Percentiles rank a stretch among this genome's conserved stretches.
Evolutionary conservation across 2,113 vertebrate species (phyloP).

Genomic region (Nymphicus hollandicus): DNA sequence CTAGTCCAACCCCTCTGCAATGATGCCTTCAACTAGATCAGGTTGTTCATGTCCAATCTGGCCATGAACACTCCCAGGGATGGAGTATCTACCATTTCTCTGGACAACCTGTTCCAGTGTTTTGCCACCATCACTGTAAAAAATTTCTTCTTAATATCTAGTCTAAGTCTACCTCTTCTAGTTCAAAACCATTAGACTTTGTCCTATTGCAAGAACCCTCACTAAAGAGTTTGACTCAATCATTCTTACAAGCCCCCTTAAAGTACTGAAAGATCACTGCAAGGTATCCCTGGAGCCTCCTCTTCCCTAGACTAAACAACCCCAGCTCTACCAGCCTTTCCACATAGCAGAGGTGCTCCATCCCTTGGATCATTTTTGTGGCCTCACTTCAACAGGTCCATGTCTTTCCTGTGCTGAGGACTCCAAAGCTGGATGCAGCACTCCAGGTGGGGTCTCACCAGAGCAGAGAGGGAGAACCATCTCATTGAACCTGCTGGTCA

Average conservation of each 20-base stretch:
- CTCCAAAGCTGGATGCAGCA: neutral
- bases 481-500: neutral
- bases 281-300: neutral
- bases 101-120: neutral
- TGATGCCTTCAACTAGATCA: neutral
- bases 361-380: neutral
- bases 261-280: neutral
- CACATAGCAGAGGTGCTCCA: accelerated
- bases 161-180: neutral
- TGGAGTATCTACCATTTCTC: too few species aligned
- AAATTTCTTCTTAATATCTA: neutral
- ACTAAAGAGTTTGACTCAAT: neutral
- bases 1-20: neutral
- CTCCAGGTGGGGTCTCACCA: neutral
- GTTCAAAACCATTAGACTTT: neutral
- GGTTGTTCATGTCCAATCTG: neutral
- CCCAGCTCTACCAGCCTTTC: accelerated
- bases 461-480: neutral
- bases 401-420: neutral
- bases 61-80: neutral
- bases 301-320: neutral
- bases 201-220: neutral
- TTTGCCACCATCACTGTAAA: neutral
- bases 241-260: neutral
- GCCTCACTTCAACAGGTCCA: neutral